Percentiles rank a stretch among this genome's conserved stretches.
Evolutionary conservation across 2,888 invertebrate species (phyloP).

Genomic region (Ceramica pisi): DNA sequence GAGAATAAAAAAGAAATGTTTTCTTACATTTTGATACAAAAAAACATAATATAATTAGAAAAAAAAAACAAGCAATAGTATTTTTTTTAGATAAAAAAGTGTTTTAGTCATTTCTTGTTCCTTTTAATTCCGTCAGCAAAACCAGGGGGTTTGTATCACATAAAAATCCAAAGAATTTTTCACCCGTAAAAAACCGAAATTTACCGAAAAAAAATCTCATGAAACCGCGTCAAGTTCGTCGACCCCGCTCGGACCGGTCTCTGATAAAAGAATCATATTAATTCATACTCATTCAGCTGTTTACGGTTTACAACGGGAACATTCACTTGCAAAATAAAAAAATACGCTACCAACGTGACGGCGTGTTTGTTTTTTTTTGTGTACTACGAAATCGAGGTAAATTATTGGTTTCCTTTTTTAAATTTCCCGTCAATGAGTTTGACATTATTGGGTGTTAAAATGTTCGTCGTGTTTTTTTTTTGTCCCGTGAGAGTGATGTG

Average conservation of each 20-base stretch:
- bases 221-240: constrained; percentile 69
- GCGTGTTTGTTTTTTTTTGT: constrained; percentile 37
- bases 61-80: neutral
- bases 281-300: constrained; percentile 75
- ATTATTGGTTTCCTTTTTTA: constrained; percentile 52
- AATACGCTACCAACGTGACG: constrained; percentile 52
- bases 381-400: constrained; percentile 34
- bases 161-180: neutral
- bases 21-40: too few species aligned
- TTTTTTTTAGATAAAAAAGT: neutral
- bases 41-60: fast-evolving
- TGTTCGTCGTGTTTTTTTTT: constrained; percentile 22
- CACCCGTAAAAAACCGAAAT: constrained; percentile 64
- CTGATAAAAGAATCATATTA: constrained; percentile 83
- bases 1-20: too few species aligned
- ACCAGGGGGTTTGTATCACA: too few species aligned
- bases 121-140: neutral
- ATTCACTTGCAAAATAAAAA: constrained; percentile 56
- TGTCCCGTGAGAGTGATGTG: constrained; percentile 2
- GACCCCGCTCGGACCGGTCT: constrained; percentile 78
- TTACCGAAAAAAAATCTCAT: constrained; percentile 66
- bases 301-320: constrained; percentile 66
- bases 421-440: constrained; percentile 55
- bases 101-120: neutral
- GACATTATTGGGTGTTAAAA: constrained; percentile 43